phyloP scores from a whole-genome alignment of 1,140 invertebrate genomes.

The Zaprionus capensis region DNA sequence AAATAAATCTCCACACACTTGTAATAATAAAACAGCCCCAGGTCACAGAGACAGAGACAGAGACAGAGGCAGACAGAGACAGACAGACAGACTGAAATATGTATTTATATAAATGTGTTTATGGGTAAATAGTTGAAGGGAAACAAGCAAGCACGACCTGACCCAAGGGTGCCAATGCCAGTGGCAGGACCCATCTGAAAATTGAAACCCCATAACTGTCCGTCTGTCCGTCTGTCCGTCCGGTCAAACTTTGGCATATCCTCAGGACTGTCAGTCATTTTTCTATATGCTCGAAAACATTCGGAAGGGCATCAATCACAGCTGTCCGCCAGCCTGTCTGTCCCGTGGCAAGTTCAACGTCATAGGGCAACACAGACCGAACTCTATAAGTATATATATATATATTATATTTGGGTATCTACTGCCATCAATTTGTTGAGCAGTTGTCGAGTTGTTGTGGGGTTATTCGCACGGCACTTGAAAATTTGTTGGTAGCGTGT shows the following conservation, averaged over 20 bases:
- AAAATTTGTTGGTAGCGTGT: constrained; percentile 51
- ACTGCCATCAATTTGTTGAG: constrained; percentile 59
- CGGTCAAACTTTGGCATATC: constrained; percentile 21
- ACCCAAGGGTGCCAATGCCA: not conserved
- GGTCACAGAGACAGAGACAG: not conserved
- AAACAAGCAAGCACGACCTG: not conserved
- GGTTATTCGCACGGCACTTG: constrained; percentile 65
- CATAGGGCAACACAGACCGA: not conserved
- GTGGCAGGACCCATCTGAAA: constrained; percentile 23
- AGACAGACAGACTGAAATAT: not conserved
- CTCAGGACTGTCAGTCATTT: constrained; percentile 14
- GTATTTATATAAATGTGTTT: constrained; percentile 6
- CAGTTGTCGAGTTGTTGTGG: constrained; percentile 49
- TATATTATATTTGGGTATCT: not conserved
- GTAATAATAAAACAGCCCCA: constrained; percentile 17
- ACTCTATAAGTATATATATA: constrained; percentile 13
- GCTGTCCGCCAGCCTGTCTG: constrained; percentile 5
- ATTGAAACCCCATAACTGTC: constrained; percentile 24
- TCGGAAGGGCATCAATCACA: constrained; percentile 40
- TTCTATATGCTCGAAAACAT: constrained; percentile 32
- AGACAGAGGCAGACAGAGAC: too few relatives aligned
- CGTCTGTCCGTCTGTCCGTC: not conserved
- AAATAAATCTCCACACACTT: constrained; percentile 38
- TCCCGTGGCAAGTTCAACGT: constrained; percentile 22
- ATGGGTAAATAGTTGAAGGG: constrained; percentile 1